Base-by-base conservation (phyloP, 2,888 invertebrate genomes). In the Rhyacophila evoluta region DNA sequence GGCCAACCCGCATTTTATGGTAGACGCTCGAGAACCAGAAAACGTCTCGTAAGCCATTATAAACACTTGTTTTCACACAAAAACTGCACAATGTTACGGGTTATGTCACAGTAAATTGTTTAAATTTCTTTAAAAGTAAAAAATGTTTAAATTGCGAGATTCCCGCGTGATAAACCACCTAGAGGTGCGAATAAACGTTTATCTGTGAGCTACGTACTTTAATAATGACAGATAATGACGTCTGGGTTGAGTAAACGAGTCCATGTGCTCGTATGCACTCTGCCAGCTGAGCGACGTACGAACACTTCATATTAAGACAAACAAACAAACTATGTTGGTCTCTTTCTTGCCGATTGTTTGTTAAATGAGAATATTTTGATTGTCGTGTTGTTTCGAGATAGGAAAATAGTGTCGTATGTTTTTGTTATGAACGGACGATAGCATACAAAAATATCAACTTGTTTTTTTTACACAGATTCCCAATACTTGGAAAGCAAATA, bases 121-220 rank as follows among this genome's bases (percentile, higher is more conserved):
- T 39, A 12, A 15, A 69, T 39, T n/a, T 19, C 37, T 33, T 73
- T n/a, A 77, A 11, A 72, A 68, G 19, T 72, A 19, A 36, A 55
- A 75, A 79, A 78, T 39, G 37, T 69, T 67, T 36, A 41, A 69
- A 72, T 41, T 37, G 37, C 15, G 33, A 25, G 29, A 72, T 29
- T 69, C 39, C 67, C 39, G 28, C 10, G 68, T 15, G 75, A 79
- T 75, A 75, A 68, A 39, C 29, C 29, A 55, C 41, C 28, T 37
- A 33, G 25, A 73, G 69, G 77, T 27, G 79, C 27, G 80, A 80
- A 77, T 74, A 77, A 70, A 77, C 74, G 77, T 41, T 68, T 77
- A 86, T 89, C 89, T 87, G 86, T 88, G 87, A 90, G 90, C 90
- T 90, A 90, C 90, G 89, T 90, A 89, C 89, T 88, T 88, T 87